A percentile compares a stretch with the other conserved stretches of the same genome.
Conservation (phyloP, 2,888 invertebrate genomes). For the Metellina segmentata region DNA sequence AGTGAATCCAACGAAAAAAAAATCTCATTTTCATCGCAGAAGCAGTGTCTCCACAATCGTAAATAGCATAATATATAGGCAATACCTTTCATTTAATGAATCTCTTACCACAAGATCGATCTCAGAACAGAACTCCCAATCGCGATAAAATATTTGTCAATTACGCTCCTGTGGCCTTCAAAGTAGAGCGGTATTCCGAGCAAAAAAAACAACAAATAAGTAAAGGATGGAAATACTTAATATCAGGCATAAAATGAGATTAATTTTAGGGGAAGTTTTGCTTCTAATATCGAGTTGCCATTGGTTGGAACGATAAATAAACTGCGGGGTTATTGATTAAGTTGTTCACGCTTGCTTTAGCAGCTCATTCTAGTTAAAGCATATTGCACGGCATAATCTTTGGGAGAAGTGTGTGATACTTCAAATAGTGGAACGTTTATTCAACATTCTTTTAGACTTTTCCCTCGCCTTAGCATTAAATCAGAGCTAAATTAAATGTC, state of each 20-base stretch:
- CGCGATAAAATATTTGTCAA: constrained; percentile 51
- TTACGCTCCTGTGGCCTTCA: neutral
- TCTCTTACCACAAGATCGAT: constrained; percentile 4
- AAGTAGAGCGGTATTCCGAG: neutral
- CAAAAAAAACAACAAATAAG: constrained; percentile 17
- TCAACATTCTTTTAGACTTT: neutral
- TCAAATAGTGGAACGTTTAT: neutral
- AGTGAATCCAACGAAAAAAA: neutral
- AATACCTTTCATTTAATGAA: constrained; percentile 15
- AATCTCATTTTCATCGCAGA: neutral
- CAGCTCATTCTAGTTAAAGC: neutral
- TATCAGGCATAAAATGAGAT: constrained; percentile 42
- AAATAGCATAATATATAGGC: neutral
- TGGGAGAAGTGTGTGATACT: neutral
- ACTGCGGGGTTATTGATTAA: constrained; percentile 20
- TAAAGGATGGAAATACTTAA: constrained; percentile 1
- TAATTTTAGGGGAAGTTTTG: constrained; percentile 35
- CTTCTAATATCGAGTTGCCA: neutral
- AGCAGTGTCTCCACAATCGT: neutral
- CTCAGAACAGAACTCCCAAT: neutral
- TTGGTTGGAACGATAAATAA: constrained; percentile 24
- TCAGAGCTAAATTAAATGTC: neutral
- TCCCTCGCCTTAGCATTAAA: neutral
- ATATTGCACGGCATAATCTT: neutral
- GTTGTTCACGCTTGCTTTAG: constrained; percentile 2